phyloP scores from a whole-genome alignment of 1,140 invertebrate genomes.

The Tyrophagus putrescentiae region DNA sequence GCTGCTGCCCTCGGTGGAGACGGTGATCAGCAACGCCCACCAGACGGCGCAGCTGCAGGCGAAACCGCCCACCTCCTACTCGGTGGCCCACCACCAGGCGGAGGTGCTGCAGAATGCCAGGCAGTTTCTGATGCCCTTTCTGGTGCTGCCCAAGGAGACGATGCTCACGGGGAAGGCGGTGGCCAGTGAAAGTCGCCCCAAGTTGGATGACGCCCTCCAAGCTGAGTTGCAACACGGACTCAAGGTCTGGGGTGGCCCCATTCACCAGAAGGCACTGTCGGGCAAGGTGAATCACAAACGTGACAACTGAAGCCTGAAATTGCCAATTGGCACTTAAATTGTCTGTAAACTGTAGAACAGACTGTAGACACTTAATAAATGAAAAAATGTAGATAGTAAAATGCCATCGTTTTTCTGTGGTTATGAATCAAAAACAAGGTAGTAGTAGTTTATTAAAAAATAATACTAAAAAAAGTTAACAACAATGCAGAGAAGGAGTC shows the following conservation, averaged over 20 bases:
- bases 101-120: conserved; percentile 28
- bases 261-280: conserved; percentile 13
- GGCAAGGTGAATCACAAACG: conserved; percentile 21
- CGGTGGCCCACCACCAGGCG: conserved; percentile 12
- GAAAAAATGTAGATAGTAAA: too few species aligned
- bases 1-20: conserved; percentile 22
- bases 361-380: too few species aligned
- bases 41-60: conserved; percentile 7
- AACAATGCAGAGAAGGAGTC: too few species aligned
- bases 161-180: conserved; percentile 36
- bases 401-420: too few species aligned
- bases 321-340: too few species aligned
- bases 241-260: conserved; percentile 19
- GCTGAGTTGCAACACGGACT: conserved; percentile 15
- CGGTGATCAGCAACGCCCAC: background rate
- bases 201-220: conserved; percentile 22
- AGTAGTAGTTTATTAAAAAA: too few species aligned
- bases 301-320: too few species aligned
- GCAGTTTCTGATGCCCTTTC: conserved; percentile 33
- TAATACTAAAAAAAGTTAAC: too few species aligned
- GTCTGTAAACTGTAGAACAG: too few species aligned
- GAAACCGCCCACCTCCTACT: background rate
- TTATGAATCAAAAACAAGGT: too few species aligned
- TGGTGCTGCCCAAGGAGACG: conserved; percentile 28
- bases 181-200: conserved; percentile 30